Evolutionary conservation across 2,888 invertebrate genomes (phyloP).

Genomic region (Nomada hirtipes): DNA sequence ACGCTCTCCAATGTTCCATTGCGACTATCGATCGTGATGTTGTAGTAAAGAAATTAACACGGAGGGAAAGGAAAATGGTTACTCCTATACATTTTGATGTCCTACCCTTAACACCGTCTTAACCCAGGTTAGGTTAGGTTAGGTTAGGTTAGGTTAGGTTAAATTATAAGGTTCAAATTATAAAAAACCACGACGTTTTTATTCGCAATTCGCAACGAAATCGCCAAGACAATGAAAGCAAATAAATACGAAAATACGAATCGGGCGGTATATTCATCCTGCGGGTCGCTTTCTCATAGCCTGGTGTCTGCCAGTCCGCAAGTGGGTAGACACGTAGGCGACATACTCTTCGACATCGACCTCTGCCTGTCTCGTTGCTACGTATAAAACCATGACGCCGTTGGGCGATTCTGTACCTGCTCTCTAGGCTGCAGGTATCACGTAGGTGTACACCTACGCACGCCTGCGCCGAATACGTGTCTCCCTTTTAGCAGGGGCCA

Average conservation of each 20-base stretch:
- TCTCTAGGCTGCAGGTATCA: constrained; percentile 55
- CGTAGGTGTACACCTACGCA: constrained; percentile 60
- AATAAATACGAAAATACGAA: no score
- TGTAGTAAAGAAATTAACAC: not conserved
- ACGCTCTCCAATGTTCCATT: constrained; percentile 28
- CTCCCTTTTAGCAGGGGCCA: not conserved
- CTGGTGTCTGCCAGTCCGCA: constrained; percentile 41
- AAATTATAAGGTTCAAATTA: constrained; percentile 37
- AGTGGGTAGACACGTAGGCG: constrained; percentile 71
- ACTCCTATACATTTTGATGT: no score
- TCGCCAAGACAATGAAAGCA: no score
- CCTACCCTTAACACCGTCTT: no score
- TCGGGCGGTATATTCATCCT: constrained; percentile 56
- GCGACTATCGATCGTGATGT: not conserved
- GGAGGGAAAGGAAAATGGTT: no score
- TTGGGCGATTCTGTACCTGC: constrained; percentile 55
- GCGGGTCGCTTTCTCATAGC: constrained; percentile 57
- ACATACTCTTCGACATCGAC: constrained; percentile 43
- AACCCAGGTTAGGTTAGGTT: no score
- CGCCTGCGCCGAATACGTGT: constrained; percentile 45
- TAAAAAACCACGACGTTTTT: constrained; percentile 52
- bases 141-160: no score
- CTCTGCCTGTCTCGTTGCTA: constrained; percentile 36
- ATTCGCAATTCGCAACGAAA: constrained; percentile 26
- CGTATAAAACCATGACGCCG: constrained; percentile 43